phyloP scores from a whole-genome alignment of 2,797 vertebrate genomes.

The Podargus strigoides region DNA sequence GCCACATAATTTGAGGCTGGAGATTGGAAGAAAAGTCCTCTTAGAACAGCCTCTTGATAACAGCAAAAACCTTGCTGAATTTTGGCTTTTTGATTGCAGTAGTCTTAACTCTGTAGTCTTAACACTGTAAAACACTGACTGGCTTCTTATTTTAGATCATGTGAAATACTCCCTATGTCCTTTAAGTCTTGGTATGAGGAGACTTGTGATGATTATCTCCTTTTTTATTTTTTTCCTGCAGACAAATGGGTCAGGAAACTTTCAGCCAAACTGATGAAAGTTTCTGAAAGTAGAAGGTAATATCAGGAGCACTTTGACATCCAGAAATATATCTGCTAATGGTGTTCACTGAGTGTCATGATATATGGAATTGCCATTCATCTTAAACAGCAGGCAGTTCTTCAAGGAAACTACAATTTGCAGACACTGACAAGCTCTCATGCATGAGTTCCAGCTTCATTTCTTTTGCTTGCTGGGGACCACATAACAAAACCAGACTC shows the following conservation, averaged over 20 bases:
- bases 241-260: not conserved
- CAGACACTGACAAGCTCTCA: slow-evolving; percentile 50
- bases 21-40: not conserved
- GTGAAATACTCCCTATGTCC: not conserved
- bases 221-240: not conserved
- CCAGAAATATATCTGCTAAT: slow-evolving; percentile 48
- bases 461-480: slow-evolving; percentile 34
- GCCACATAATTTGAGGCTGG: not conserved
- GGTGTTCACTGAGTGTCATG: slow-evolving; percentile 39
- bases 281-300: slow-evolving; percentile 24
- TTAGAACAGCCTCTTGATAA: not conserved
- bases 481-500: slow-evolving; percentile 14
- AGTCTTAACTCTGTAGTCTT: not conserved
- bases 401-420: slow-evolving; percentile 53
- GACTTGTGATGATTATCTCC: not conserved
- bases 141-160: not conserved
- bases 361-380: slow-evolving; percentile 61
- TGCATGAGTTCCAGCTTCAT: slow-evolving; percentile 51
- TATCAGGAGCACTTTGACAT: slow-evolving; percentile 6
- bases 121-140: not conserved
- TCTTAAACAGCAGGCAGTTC: slow-evolving; percentile 53
- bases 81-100: not conserved
- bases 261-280: slow-evolving; percentile 13
- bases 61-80: not conserved
- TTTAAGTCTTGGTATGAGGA: not conserved